Evolutionary conservation across 1,140 invertebrate species (phyloP), one percentile per base, ranked within the genome.

Genomic region (Drosophila insularis): DNA sequence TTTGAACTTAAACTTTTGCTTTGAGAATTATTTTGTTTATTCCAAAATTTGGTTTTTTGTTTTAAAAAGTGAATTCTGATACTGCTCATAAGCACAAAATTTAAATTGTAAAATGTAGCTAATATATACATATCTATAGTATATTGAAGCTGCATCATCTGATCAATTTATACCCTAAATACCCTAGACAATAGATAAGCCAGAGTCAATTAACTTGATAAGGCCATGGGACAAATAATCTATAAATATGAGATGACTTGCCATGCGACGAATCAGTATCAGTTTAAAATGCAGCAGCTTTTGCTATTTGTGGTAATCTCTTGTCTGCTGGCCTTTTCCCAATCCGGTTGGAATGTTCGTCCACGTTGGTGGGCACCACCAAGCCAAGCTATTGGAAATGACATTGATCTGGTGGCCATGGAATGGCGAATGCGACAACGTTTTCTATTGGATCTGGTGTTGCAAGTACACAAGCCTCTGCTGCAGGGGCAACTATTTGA

Each of bases 381-480:
- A 6, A 19, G 14, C 27, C 27, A 27, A 0, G 37, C 4, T 2
- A 19, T 17, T 8, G 40, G 4, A 27, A 23, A 14, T 19, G 1
- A 0, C 13, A 14, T 4, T 1, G n/a, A 39, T 40, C 13, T 8
- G 13, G 5, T 11, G 19, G 8, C 46, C 2, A 43, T 19, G 8
- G 17, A 61, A 5, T 71, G 72, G 82, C 43, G 63, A 27, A 21
- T n/a, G 6, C 69, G 77, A 0, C 79, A 90, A 50, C 64, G 76
- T 11, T 90, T 90, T 5, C 54, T 90, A 1, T 27, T 90, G 6
- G 69, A 90, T 56, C 40, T 90, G n/a, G 11, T 90, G 59, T 62
- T 90, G n/a, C 86, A 90, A 60, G 86, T 90, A 1, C 82, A 90
- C n/a, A 90, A 87, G 13, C 86, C 86, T 4, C 50, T 90, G 66